Evolutionary conservation across 2,797 vertebrate genomes (phyloP).

Genomic region (Muscicapa striata): DNA sequence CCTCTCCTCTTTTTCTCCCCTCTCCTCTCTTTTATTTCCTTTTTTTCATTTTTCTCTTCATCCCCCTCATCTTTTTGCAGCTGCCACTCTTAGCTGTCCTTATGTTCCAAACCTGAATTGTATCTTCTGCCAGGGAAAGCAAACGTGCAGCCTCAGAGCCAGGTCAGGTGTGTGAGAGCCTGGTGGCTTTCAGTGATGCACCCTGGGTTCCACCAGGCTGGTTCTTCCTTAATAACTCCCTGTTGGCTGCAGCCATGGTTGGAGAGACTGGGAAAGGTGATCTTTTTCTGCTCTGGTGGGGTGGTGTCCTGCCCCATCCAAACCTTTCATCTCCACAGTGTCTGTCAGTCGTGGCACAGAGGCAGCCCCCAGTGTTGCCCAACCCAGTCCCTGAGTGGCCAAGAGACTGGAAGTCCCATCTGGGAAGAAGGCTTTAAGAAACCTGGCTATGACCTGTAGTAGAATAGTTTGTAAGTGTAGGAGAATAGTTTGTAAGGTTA

Average conservation of each 20-base stretch:
- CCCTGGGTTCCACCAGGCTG: not conserved
- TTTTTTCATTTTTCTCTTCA: too few species aligned
- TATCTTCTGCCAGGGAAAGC: not conserved
- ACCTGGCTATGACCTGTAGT: not conserved
- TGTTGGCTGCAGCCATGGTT: not conserved
- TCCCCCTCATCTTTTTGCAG: not conserved
- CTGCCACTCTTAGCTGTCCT: not conserved
- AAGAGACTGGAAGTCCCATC: not conserved
- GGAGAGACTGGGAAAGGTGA: not conserved
- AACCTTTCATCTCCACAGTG: too few species aligned
- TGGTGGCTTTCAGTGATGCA: not conserved
- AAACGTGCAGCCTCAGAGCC: accelerated
- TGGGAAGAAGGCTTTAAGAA: not conserved
- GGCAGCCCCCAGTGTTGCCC: not conserved
- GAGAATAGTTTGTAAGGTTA: too few species aligned
- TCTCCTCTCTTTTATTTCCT: not conserved
- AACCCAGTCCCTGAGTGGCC: not conserved
- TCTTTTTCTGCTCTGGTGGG: not conserved
- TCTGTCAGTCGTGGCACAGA: not conserved
- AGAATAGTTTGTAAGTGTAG: too few species aligned
- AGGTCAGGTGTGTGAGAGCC: not conserved
- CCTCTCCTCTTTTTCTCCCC: too few species aligned
- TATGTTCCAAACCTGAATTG: not conserved
- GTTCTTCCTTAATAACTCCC: not conserved
- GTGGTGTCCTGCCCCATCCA: not conserved